Evolutionary conservation across 2,113 vertebrate species (phyloP), one percentile per base, ranked within the genome.

Genomic region (Tonatia bakeri): DNA sequence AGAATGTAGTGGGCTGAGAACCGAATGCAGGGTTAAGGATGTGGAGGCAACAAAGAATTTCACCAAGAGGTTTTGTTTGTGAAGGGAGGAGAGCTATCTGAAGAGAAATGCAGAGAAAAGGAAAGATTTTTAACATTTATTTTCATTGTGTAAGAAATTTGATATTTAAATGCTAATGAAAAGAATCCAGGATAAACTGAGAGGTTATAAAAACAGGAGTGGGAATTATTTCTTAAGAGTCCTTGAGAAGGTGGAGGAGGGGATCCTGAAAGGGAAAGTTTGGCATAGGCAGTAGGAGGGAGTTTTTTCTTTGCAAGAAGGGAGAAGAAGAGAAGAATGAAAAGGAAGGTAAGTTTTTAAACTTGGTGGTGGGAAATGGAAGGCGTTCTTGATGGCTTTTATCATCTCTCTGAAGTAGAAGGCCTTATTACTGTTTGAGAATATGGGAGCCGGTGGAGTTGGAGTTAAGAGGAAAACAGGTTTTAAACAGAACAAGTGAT

Each of bases 141-240:
- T 86, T 84, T 80, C 56, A 75, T 22, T 76, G 20, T 52, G 22
- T 17, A 69, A 93, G 80, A 67, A 40, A 59, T 50, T 52, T 50
- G 54, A 86, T 50, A 54, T 69, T 93, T 86, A 90, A 95, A 86
- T 81, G 75, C n/a, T 86, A 81, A 90, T 33, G 20, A 70, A 50
- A 90, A 76, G 85, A 81, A 75, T 50, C 17, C 40, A 93, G 64
- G 40, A 69, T 86, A 90, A 69, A 59, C n/a, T n/a, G n/a, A 67
- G 72, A 92, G 22, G 38, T 33, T 86, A 7, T 90, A 50, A 52
- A 89, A 90, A 81, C n/a, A 52, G 38, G 40, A 90, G 14, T 81
- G 17, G 36, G 47, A 86, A 90, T 93, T 50, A 52, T 69, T 36
- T 83, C 45, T 67, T 72, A 72, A 72, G 47, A 67, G 40, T 65